Conservation (phyloP, 2,113 vertebrate genomes). For the Climacteris rufus region DNA sequence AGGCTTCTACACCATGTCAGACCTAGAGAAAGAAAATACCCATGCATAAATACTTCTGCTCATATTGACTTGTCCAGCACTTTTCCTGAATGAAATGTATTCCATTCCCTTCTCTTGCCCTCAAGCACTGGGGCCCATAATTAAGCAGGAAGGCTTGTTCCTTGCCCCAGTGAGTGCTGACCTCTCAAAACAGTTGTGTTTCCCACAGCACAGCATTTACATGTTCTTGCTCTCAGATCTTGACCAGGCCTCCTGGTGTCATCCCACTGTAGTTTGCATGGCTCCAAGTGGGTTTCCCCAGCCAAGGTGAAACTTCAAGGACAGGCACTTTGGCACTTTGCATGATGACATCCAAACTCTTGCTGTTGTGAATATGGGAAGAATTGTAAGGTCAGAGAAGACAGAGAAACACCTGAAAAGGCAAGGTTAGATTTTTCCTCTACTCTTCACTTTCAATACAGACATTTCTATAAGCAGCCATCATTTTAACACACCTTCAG, state of each 20-base stretch:
- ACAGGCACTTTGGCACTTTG: accelerated
- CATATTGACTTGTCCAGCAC: not conserved
- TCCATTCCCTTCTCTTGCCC: not conserved
- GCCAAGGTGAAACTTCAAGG: not conserved
- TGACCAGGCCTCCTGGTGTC: accelerated
- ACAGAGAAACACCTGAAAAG: not conserved
- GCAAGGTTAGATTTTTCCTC: not conserved
- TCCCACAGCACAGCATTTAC: accelerated
- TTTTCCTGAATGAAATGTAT: not conserved
- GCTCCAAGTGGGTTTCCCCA: not conserved
- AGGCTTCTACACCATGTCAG: not conserved
- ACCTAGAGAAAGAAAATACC: not conserved
- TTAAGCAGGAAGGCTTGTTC: not conserved
- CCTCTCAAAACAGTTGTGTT: accelerated
- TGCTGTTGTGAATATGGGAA: accelerated
- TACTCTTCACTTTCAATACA: not conserved
- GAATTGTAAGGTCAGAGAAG: not conserved
- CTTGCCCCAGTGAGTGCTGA: not conserved
- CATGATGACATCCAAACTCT: not conserved
- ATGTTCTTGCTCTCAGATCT: accelerated
- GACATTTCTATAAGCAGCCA: accelerated
- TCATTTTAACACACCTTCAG: not conserved
- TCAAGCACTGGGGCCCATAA: not conserved
- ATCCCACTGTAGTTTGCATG: too few species aligned
- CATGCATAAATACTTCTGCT: accelerated